Conservation (phyloP, 2,113 vertebrate genomes). For the Leptodactylus fuscus region DNA sequence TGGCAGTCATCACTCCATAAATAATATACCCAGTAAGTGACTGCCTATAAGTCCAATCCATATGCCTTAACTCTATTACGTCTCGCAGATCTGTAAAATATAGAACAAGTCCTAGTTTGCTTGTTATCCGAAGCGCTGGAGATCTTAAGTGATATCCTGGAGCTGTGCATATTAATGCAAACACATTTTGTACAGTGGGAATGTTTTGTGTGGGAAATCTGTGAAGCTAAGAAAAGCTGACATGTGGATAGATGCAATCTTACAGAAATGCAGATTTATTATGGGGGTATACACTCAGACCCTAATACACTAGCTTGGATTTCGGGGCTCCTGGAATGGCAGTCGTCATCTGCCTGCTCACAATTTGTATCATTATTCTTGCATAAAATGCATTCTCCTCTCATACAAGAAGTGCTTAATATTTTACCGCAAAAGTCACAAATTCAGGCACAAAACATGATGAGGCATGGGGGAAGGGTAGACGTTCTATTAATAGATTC, state of each 20-base stretch:
- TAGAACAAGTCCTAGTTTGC: background rate
- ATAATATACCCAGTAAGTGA: background rate
- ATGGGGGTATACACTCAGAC: background rate
- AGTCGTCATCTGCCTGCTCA: background rate
- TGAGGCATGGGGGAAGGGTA: background rate
- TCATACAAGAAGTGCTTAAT: conserved; percentile 1
- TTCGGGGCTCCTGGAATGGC: background rate
- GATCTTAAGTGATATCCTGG: conserved; percentile 37
- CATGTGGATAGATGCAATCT: conserved; percentile 29
- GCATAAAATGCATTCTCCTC: background rate
- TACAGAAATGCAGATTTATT: background rate
- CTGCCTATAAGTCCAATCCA: background rate
- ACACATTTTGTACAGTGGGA: conserved; percentile 19
- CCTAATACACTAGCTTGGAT: background rate
- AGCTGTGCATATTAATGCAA: conserved; percentile 36
- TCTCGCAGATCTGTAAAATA: background rate
- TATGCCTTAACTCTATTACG: background rate
- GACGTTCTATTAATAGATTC: background rate
- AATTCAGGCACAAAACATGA: background rate
- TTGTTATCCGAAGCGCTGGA: background rate
- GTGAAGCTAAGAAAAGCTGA: conserved; percentile 42
- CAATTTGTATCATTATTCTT: background rate
- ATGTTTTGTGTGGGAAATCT: conserved; percentile 18
- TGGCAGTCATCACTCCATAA: background rate
- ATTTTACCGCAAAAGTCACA: background rate